These are phyloP conservation scores for Heterotis niloticus DNA, from an alignment of 2,113 vertebrate genomes.

Conservation along the genomic window DNA sequence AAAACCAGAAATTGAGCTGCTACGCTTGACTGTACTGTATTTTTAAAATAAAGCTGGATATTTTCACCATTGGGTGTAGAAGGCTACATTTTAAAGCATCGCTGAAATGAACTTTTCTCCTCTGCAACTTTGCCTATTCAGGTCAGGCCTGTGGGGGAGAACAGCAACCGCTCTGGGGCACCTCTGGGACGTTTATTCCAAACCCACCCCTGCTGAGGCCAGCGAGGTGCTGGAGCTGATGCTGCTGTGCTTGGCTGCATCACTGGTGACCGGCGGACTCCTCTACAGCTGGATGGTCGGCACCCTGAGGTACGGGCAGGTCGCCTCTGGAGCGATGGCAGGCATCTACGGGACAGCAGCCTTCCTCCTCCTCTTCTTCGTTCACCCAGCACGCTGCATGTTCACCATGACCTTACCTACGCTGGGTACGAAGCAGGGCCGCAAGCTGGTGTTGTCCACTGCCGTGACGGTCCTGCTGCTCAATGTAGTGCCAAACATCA, in stretches of 20 bases:
- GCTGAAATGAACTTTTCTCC: neutral
- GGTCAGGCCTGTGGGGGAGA: constrained; percentile 26
- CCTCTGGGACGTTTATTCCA: constrained; percentile 74
- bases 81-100: no score
- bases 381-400: constrained; percentile 81
- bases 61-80: no score
- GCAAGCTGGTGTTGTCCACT: constrained; percentile 73
- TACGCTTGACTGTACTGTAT: no score
- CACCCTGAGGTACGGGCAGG: constrained; percentile 61
- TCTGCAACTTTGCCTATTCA: constrained; percentile 23
- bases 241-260: constrained; percentile 62
- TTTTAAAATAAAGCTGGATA: no score
- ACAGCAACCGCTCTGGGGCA: constrained; percentile 38
- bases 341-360: constrained; percentile 57
- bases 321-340: constrained; percentile 34
- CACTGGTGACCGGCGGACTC: constrained; percentile 55
- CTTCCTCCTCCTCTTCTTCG: constrained; percentile 65
- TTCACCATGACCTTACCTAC: constrained; percentile 78
- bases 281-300: constrained; percentile 75
- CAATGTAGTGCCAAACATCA: constrained; percentile 75
- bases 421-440: constrained; percentile 76
- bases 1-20: no score
- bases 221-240: constrained; percentile 67
- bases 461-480: constrained; percentile 68
- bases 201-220: constrained; percentile 57